Evolutionary conservation across 2,797 vertebrate species (phyloP).

Genomic region (Etheostoma nigrum): DNA sequence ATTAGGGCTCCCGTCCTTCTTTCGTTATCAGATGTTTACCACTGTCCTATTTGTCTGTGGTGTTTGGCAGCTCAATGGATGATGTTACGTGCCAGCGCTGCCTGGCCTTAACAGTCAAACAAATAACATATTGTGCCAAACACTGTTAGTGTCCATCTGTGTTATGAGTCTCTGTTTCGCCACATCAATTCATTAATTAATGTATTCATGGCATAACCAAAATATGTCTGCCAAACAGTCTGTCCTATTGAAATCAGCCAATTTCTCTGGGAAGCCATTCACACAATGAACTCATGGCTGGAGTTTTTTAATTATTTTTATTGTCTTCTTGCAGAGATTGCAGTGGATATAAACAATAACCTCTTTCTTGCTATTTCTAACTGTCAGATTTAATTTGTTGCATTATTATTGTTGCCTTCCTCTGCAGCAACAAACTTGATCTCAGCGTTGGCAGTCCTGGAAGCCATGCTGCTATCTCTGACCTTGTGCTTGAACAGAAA

Average conservation of each 20-base stretch:
- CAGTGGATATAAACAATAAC: neutral
- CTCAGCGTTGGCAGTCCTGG: constrained; percentile 89
- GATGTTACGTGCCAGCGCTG: neutral
- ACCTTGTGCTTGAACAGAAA: constrained; percentile 89
- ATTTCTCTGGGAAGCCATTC: neutral
- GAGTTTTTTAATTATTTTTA: neutral
- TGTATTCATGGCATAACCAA: constrained; percentile 28
- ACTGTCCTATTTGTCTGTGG: constrained; percentile 17
- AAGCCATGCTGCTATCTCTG: constrained; percentile 85
- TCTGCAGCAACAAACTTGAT: constrained; percentile 90
- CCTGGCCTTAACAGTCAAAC: constrained; percentile 40
- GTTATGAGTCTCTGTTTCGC: constrained; percentile 27
- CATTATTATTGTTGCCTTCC: constrained; percentile 77
- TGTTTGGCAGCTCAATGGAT: constrained; percentile 28
- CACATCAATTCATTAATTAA: constrained; percentile 30
- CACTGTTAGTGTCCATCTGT: constrained; percentile 17
- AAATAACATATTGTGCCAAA: constrained; percentile 27
- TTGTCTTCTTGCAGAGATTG: neutral
- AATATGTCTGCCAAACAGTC: constrained; percentile 15
- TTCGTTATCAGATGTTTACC: neutral
- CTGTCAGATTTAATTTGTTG: constrained; percentile 48
- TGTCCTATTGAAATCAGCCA: constrained; percentile 15
- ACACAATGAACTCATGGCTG: neutral
- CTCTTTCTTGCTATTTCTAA: constrained; percentile 2
- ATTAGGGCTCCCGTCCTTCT: constrained; percentile 1